Evolutionary conservation across 2,888 invertebrate genomes (phyloP), one percentile per base, ranked within the genome.

Genomic region (Acanthacorydalis orientalis): DNA sequence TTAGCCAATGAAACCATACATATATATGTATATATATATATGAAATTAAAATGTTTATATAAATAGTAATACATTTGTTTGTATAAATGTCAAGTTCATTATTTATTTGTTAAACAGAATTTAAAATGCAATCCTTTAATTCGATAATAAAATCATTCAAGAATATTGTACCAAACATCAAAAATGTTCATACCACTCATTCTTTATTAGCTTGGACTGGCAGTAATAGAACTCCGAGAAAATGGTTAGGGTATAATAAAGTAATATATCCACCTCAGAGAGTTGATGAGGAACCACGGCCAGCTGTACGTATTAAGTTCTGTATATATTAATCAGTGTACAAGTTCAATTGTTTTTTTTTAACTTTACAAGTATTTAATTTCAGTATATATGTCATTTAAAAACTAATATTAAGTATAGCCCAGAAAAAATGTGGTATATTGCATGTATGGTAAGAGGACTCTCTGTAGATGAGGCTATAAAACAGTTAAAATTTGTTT

Each of bases 401-500:
- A 79, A 82, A 58, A 67, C 73, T 12, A 84, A 91, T 60, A 75
- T 96, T 41, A 90, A 90, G 67, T 92, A 93, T 62, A 89, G 89
- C 59, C 84, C 84, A 1, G 80, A 85, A 60, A 96, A 92, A 63
- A 78, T 96, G 77, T 93, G 91, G 90, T 93, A 92, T 56, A 74
- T 92, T 40, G 89, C 93, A 3, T 69, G 73, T 54, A 74, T 95
- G 60, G 78, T 96, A 2, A 75, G 95, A 57, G 96, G 96, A 11
- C 82, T 95, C 84, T 73, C 83, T 12, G 83, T 95, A 2, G 95
- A 96, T 66, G 95, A 96, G 68, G 96, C 96, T 10, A 61, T 95
- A 1, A 89, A 85, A 62, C 95, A 96, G 63, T 68, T 96, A 11
- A 80, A 78, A 56, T 93, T 90, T 69, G 72, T 88, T 1, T 62